Evolutionary conservation across 2,113 vertebrate genomes (phyloP).

Genomic region (Phaethornis superciliosus): DNA sequence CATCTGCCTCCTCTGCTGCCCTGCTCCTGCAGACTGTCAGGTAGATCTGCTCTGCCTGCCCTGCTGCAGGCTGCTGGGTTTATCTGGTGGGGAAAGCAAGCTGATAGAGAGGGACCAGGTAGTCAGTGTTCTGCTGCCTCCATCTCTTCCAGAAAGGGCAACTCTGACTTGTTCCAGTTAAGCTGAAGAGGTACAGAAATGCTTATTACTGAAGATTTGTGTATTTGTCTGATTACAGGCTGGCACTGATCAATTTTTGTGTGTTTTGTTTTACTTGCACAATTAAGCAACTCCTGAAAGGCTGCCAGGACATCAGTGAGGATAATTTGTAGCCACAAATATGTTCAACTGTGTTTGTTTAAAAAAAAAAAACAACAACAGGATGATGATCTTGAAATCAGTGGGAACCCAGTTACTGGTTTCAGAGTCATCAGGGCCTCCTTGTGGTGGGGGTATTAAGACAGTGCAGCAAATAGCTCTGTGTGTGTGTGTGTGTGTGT

Average conservation of each 20-base stretch:
- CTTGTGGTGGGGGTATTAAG: background rate
- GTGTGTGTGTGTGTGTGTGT: background rate
- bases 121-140: background rate
- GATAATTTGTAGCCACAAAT: background rate
- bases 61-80: background rate
- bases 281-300: background rate
- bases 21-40: accelerated
- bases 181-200: background rate
- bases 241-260: background rate
- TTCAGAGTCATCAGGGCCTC: background rate
- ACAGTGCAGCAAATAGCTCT: background rate
- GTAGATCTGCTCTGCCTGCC: background rate
- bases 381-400: background rate
- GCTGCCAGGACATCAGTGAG: background rate
- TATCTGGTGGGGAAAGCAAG: background rate
- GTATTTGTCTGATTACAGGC: background rate
- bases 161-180: background rate
- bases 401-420: background rate
- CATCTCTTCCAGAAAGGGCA: background rate
- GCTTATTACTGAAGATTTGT: background rate
- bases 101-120: background rate
- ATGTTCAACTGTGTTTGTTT: background rate
- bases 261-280: background rate
- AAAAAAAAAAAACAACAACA: background rate
- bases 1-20: background rate